Percentiles rank a stretch among this genome's conserved stretches.
Evolutionary conservation across 92 coral and sea anemone species (phyloP).

Genomic region (Porites divaricata): DNA sequence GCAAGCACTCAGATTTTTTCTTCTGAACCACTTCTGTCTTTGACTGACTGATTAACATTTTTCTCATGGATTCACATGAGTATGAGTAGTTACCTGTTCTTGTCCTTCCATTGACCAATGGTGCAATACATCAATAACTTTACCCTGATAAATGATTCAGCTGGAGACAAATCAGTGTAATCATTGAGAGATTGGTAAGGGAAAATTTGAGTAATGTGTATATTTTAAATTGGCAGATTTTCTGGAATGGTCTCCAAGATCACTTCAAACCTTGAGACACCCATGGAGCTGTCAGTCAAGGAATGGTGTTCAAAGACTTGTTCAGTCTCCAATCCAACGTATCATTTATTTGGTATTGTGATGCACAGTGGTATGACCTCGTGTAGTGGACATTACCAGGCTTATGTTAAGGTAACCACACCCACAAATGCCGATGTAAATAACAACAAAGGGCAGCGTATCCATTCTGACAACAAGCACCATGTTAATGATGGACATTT

Average conservation of each 20-base stretch:
- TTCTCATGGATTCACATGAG: too few relatives aligned
- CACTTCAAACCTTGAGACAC: conserved; percentile 89
- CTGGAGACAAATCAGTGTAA: too few relatives aligned
- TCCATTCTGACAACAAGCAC: not conserved
- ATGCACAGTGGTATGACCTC: conserved; percentile 99
- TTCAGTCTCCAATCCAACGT: conserved; percentile 51
- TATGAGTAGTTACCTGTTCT: too few relatives aligned
- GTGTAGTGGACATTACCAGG: conserved; percentile 97
- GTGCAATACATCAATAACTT: too few relatives aligned
- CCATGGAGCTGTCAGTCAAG: conserved; percentile 78
- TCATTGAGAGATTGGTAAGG: too few relatives aligned
- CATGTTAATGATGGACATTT: not conserved
- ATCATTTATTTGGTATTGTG: conserved; percentile 93
- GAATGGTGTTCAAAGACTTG: conserved; percentile 92
- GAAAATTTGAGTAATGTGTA: not conserved
- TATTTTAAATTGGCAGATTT: conserved; percentile 20
- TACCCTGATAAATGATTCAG: too few relatives aligned
- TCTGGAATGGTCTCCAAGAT: conserved; percentile 85
- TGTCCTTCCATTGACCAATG: too few relatives aligned
- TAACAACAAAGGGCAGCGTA: not conserved
- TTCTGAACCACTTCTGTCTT: too few relatives aligned
- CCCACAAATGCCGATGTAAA: not conserved
- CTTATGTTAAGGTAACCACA: conserved; percentile 77
- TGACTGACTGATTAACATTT: too few relatives aligned
- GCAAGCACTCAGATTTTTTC: too few relatives aligned